A percentile compares a stretch with the other conserved stretches of the same genome.
These are phyloP conservation scores for Smithornis capensis DNA, from an alignment of 2,113 vertebrate genomes.

Conservation along the genomic window DNA sequence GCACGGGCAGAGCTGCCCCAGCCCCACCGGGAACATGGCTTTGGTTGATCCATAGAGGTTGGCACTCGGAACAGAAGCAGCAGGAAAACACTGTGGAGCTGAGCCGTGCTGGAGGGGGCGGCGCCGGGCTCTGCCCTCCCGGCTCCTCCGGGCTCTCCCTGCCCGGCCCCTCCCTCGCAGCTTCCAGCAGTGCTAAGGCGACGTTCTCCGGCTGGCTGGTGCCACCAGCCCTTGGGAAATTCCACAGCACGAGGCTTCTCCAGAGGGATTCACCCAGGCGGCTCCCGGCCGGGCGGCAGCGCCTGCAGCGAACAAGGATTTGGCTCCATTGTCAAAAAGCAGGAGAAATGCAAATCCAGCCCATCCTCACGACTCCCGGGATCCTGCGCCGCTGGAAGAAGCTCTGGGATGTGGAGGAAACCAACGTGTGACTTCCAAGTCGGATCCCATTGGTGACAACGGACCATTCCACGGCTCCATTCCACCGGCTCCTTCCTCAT, in stretches of 20 bases:
- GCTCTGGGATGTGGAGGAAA: not conserved
- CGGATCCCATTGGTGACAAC: not conserved
- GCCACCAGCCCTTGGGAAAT: not conserved
- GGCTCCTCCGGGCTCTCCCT: not conserved
- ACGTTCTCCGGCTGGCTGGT: not conserved
- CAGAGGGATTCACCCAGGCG: not conserved
- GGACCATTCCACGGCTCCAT: conserved; percentile 6
- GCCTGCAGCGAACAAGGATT: not conserved
- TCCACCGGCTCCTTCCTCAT: not conserved
- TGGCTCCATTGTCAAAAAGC: fast-evolving
- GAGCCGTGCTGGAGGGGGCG: not conserved
- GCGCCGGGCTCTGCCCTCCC: not conserved
- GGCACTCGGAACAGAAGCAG: not conserved
- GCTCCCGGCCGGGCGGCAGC: not conserved
- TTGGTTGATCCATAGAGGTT: conserved; percentile 17
- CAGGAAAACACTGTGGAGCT: conserved; percentile 9
- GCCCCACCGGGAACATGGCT: not conserved
- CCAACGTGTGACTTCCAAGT: not conserved
- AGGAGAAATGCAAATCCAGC: not conserved
- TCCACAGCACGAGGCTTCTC: not conserved
- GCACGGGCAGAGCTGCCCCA: not conserved
- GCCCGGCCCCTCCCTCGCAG: not conserved
- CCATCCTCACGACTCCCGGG: not conserved
- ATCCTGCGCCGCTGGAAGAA: not conserved
- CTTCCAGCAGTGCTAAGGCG: not conserved